These are phyloP conservation scores for Noctilio leporinus DNA, from an alignment of 2,113 vertebrate genomes.

Conservation along the genomic window DNA sequence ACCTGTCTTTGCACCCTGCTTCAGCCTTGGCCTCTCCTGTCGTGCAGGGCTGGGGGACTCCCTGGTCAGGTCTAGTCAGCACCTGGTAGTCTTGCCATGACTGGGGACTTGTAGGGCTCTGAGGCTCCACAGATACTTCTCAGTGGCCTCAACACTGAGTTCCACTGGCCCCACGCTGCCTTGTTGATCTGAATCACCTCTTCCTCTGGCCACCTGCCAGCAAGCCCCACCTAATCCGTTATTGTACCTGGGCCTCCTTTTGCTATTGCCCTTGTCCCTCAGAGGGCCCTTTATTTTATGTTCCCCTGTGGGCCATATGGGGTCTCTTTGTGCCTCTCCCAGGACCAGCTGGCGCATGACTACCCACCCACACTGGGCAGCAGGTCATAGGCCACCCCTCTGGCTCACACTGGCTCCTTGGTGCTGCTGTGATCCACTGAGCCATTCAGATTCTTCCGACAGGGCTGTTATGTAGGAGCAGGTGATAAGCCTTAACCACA, in stretches of 20 bases:
- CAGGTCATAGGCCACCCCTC: neutral
- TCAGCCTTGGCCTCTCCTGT: neutral
- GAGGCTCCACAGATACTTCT: neutral
- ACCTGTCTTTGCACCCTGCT: rapidly evolving
- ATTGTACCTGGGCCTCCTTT: neutral
- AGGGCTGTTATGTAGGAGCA: neutral
- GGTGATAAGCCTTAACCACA: neutral
- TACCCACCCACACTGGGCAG: neutral
- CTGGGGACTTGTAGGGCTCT: neutral
- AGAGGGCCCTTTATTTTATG: neutral
- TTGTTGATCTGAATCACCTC: neutral
- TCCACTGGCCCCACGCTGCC: rapidly evolving
- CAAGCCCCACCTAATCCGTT: neutral
- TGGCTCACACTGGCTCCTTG: neutral
- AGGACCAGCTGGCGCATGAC: neutral
- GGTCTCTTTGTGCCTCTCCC: neutral
- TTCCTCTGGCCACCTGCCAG: neutral
- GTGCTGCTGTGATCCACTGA: neutral
- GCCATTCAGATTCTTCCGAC: neutral
- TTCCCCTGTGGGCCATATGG: neutral
- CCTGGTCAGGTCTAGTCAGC: neutral
- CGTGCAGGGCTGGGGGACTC: neutral
- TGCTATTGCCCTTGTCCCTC: neutral
- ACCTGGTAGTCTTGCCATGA: neutral
- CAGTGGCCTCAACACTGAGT: neutral